These are phyloP conservation scores for Scaptomyza flava DNA, from an alignment of 2,888 invertebrate genomes.

Conservation along the genomic window DNA sequence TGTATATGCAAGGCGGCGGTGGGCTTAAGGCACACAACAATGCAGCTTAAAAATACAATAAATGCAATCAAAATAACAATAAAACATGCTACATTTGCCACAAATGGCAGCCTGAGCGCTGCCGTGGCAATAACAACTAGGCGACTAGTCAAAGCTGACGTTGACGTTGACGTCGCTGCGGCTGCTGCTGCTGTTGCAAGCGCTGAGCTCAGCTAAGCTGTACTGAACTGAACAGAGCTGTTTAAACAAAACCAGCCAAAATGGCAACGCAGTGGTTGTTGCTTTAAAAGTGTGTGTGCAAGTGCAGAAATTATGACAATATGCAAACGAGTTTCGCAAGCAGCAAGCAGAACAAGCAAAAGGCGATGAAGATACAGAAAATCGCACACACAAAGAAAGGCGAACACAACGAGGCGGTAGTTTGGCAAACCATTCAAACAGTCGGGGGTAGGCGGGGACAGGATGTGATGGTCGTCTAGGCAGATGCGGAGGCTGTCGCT, in stretches of 20 bases:
- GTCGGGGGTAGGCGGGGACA: conserved; percentile 37
- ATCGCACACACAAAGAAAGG: conserved; percentile 48
- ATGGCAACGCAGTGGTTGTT: conserved; percentile 16
- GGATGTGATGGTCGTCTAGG: conserved; percentile 48
- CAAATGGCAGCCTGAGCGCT: conserved; percentile 62
- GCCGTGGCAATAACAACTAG: conserved; percentile 47
- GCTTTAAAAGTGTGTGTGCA: conserved; percentile 26
- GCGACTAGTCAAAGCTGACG: conserved; percentile 15
- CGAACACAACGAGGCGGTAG: conserved; percentile 10
- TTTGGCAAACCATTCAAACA: conserved; percentile 10
- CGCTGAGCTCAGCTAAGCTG: conserved; percentile 40
- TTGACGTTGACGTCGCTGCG: background rate
- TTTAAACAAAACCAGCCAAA: conserved; percentile 64
- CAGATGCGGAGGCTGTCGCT: conserved; percentile 36
- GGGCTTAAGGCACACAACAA: conserved; percentile 65
- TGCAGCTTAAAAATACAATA: conserved; percentile 81
- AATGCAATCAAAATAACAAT: conserved; percentile 82
- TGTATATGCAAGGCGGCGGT: conserved; percentile 41
- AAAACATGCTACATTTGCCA: conserved; percentile 80
- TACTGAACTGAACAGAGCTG: conserved; percentile 54
- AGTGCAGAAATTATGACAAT: conserved; percentile 79
- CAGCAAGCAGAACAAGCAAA: conserved; percentile 42
- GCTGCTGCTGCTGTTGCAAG: conserved; percentile 17
- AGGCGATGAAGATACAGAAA: conserved; percentile 59
- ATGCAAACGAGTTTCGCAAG: conserved; percentile 77